Base-by-base conservation (phyloP, 2,888 invertebrate genomes). In the Congeria kusceri region DNA sequence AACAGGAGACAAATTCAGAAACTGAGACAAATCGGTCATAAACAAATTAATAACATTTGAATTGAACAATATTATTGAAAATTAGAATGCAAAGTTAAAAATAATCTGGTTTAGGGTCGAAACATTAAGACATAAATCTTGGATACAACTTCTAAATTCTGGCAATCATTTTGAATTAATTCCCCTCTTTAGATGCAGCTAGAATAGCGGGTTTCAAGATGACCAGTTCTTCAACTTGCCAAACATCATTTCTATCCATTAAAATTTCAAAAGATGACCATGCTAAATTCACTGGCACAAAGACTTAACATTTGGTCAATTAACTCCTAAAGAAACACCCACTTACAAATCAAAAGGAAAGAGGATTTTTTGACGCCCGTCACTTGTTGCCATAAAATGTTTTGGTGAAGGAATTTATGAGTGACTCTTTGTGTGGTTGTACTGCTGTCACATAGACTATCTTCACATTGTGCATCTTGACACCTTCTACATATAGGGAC, bases 291-390 rank as follows among this genome's bases (percentile, higher is more conserved):
- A 20, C 47, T 32, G 47, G 66, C 56, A 57, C 61, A 32, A 75
- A 79, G 77, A 77, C 32, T 63, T 71, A 28, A 75, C 70, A 67
- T 77, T 77, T 68, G 81, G 71, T 77, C 81, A 77, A 81, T 81
- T 81, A 57, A 65, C 49, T 25, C 65, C 68, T 61, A 75, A 72
- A 75, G 67, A 59, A 44, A 61, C 70, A 77, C 75, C 67, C 77
- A 81, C 71, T 81, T 71, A 18, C 23, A 32, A 57, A 59, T 53
- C 47, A 62, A 66, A 20, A 53, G 53, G 20, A 53, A 4, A 9
- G 25, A 53, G 53, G 9, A 15, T n/a, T 53, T 11, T 53, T 53
- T 53, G 53, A 53, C 53, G 53, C n/a, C 2, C 20, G 53, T 23
- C 53, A 53, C 53, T 53, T 53, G 25, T 39, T 39, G 25, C 13